Evolutionary conservation across 2,888 invertebrate species (phyloP), one percentile per base, ranked within the genome.

Genomic region (Drosophila acutilabella): DNA sequence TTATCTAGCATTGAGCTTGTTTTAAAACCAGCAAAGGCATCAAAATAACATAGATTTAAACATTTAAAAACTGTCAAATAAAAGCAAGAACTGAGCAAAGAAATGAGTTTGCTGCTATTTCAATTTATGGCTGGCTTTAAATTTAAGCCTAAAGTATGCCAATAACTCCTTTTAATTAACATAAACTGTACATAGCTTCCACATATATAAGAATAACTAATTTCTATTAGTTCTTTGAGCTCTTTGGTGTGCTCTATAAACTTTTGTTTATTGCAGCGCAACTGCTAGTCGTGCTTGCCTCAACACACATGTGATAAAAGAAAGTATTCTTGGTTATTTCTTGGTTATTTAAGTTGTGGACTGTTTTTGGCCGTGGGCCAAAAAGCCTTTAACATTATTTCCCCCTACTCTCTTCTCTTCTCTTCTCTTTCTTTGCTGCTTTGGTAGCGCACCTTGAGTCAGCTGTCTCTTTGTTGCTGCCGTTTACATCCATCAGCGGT

Each of bases 401-500:
- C 13, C 8, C 13, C 13, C 36, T 36, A 13, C 36, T 13, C 3
- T 13, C 36, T 36, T 13, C 36, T 36, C 13, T 10, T 45, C 40
- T 41, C 36, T 8, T 18, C 44, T 11, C 33, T 13, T 8, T 13
- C 30, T 42, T n/a, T 8, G 3, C 16, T 38, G 18, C 5, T 16
- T 26, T 41, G 18, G 41, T 62, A 23, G 44, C 61, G 54, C 78
- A 81, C 81, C 83, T 86, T 71, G 56, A 80, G 72, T 70, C 78
- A 78, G 82, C 66, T 77, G 74, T 74, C 72, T 59, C 59, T 68
- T 62, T 80, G 78, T 66, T 71, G 83, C 40, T 74, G 61, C 68
- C 54, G 54, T 57, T 83, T 68, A 77, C 84, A 86, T 86, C 81
- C 87, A 78, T 81, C 84, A 82, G 84, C 62, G 65, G 42, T 60